phyloP scores from a whole-genome alignment of 1,140 invertebrate genomes.

The Platorchestia sp. region DNA sequence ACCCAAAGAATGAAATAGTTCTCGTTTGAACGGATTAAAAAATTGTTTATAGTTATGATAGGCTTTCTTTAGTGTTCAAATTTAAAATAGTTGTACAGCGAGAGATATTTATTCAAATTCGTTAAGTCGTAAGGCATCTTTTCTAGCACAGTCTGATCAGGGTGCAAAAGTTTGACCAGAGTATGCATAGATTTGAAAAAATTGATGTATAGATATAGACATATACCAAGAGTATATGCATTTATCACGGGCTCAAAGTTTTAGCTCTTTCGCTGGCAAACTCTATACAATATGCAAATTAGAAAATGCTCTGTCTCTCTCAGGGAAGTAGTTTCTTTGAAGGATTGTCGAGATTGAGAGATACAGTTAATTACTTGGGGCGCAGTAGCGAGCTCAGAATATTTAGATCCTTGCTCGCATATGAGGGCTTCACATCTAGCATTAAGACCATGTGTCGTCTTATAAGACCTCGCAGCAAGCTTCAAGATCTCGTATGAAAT shows the following conservation, averaged over 20 bases:
- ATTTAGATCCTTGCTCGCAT: background rate
- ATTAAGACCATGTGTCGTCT: background rate
- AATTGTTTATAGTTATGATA: background rate
- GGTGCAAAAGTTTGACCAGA: too few relatives aligned
- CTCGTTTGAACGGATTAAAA: too few relatives aligned
- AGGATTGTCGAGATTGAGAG: background rate
- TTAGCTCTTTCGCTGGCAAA: background rate
- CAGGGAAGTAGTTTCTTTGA: background rate
- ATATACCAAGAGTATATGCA: background rate
- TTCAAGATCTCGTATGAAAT: background rate
- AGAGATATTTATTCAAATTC: background rate
- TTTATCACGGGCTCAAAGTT: background rate
- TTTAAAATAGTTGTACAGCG: background rate
- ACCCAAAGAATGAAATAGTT: too few relatives aligned
- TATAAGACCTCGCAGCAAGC: background rate
- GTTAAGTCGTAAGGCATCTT: background rate
- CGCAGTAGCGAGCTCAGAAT: background rate
- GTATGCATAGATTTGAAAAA: too few relatives aligned
- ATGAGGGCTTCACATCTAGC: background rate
- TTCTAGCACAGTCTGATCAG: background rate
- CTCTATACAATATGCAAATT: background rate
- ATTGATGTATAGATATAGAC: too few relatives aligned
- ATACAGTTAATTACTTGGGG: background rate
- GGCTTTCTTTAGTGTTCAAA: background rate
- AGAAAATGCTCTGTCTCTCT: background rate